These are phyloP conservation scores for Pterobdella sp. DNA, from an alignment of 2,888 invertebrate genomes.

Conservation along the genomic window DNA sequence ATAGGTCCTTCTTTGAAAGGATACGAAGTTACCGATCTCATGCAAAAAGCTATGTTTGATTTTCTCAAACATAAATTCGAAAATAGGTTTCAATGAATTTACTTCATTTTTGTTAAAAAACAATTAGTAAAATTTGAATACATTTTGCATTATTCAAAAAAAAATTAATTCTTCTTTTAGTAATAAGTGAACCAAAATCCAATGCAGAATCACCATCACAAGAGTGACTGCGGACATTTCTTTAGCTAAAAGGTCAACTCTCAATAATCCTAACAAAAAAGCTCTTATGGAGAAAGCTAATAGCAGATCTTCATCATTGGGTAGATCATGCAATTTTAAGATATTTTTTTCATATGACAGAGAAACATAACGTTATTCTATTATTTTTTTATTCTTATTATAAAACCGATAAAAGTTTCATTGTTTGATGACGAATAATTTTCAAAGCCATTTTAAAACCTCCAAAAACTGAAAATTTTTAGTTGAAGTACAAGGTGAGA, in stretches of 20 bases:
- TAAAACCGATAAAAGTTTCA: too few species aligned
- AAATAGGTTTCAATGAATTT: constrained; percentile 58
- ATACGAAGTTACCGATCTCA: constrained; percentile 99
- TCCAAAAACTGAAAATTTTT: constrained; percentile 34
- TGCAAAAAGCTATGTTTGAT: constrained; percentile 99
- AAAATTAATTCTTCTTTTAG: too few species aligned
- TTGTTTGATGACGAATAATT: too few species aligned
- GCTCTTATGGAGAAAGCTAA: constrained; percentile 94
- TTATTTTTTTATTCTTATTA: too few species aligned
- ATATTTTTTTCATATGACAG: too few species aligned
- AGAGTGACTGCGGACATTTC: constrained; percentile 85
- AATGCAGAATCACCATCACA: constrained; percentile 88
- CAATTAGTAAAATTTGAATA: too few species aligned
- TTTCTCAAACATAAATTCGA: constrained; percentile 96
- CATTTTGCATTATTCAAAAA: too few species aligned
- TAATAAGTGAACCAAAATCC: background rate
- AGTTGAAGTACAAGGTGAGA: constrained; percentile 88
- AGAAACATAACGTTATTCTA: too few species aligned
- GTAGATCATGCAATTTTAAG: constrained; percentile 45
- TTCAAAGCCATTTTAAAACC: background rate
- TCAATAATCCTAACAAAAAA: constrained; percentile 93
- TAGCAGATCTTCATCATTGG: constrained; percentile 70
- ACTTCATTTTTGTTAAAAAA: too few species aligned
- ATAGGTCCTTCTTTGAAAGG: constrained; percentile 98
- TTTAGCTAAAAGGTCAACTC: constrained; percentile 78